phyloP scores from a whole-genome alignment of 2,113 vertebrate genomes.

The Poeciliopsis occidentalis region DNA sequence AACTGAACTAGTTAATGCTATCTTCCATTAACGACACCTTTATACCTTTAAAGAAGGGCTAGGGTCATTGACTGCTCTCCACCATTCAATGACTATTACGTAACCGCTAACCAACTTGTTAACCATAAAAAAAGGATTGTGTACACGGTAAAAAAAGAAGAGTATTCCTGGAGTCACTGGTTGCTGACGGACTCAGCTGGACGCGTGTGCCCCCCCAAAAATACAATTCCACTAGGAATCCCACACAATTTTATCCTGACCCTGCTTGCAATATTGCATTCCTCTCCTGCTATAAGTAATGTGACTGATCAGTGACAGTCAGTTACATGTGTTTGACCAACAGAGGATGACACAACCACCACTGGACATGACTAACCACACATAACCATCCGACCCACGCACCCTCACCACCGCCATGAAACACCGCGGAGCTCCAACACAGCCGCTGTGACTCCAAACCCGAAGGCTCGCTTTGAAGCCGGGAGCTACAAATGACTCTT shows the following conservation, averaged over 20 bases:
- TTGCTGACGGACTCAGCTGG: too few species aligned
- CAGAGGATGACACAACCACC: constrained; percentile 11
- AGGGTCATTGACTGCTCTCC: too few species aligned
- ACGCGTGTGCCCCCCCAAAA: too few species aligned
- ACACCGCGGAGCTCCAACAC: neutral
- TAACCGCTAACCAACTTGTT: too few species aligned
- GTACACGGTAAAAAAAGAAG: too few species aligned
- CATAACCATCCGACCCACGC: neutral
- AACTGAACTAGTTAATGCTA: too few species aligned
- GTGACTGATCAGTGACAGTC: constrained; percentile 16
- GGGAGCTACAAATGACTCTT: constrained; percentile 28
- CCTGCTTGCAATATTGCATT: neutral
- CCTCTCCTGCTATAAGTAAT: constrained; percentile 4
- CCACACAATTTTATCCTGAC: neutral
- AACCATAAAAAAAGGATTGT: too few species aligned
- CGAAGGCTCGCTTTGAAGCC: constrained; percentile 21
- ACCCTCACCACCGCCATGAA: neutral
- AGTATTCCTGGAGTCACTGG: too few species aligned
- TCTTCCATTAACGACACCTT: too few species aligned
- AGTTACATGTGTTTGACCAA: constrained; percentile 14
- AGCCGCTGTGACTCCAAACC: constrained; percentile 23
- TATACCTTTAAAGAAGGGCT: too few species aligned
- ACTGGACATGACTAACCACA: neutral
- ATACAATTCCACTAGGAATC: too few species aligned
- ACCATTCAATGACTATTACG: too few species aligned